Evolutionary conservation across 2,888 invertebrate genomes (phyloP).

Genomic region (Oscheius onirici): DNA sequence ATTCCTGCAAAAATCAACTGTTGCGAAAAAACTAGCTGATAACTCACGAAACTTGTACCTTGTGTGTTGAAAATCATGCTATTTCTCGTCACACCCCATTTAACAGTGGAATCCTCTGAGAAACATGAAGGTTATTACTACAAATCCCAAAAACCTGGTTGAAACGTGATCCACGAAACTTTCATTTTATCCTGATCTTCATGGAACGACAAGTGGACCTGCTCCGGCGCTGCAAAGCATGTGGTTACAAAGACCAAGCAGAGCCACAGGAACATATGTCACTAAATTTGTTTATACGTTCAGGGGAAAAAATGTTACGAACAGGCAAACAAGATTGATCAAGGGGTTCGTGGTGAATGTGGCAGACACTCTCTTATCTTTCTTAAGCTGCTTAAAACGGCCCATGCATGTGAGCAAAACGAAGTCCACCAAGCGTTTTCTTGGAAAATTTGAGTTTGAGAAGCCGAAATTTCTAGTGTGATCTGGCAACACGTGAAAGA

Average conservation of each 20-base stretch:
- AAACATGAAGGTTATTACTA: background rate
- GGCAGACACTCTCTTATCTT: constrained; percentile 15
- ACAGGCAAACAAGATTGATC: background rate
- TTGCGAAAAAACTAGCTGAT: background rate
- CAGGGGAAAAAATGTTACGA: background rate
- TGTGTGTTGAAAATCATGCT: background rate
- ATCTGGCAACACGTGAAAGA: no score
- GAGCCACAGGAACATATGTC: background rate
- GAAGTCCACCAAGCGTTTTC: no score
- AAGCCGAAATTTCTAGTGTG: no score
- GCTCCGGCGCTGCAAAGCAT: constrained; percentile 43
- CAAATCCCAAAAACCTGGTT: constrained; percentile 37
- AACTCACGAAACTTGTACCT: constrained; percentile 8
- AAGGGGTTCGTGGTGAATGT: background rate
- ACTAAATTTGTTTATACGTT: background rate
- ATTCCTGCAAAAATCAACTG: constrained; percentile 22
- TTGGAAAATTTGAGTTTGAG: no score
- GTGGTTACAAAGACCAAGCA: constrained; percentile 1
- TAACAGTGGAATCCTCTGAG: background rate
- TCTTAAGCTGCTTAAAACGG: constrained; percentile 10
- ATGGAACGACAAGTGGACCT: constrained; percentile 63
- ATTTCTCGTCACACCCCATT: background rate
- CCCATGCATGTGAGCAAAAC: no score
- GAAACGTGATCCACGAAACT: constrained; percentile 63
- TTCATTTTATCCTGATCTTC: constrained; percentile 56